Evolutionary conservation across 2,113 vertebrate genomes (phyloP), one percentile per base, ranked within the genome.

Genomic region (Eubucco bourcierii): DNA sequence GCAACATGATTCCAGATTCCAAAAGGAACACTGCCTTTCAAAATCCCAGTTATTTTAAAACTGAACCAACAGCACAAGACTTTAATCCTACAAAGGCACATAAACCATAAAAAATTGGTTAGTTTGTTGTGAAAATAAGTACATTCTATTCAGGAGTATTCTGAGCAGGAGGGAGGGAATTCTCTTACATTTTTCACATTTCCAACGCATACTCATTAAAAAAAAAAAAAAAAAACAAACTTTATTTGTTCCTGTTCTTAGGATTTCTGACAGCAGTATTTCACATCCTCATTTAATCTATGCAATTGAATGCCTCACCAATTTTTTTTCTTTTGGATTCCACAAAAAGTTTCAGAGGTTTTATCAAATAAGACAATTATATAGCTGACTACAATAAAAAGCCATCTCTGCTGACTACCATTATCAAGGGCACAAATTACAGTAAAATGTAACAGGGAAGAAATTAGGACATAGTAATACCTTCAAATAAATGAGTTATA

Each of bases 351-450:
- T 59, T 29, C 58, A 53, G 28, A 76, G 31, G 2, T 44, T 76
- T 58, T 24, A 46, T 15, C 44, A 27, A 68, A 58, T 73, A 28
- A 53, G 29, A 19, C 27, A 80, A 56, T 1, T 44, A 56, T 16
- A 67, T 1, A 74, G 39, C 9, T 84, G 7, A 31, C 37, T 55
- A 65, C 24, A 75, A 61, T 9, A 53, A 60, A 39, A 75, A 75
- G 14, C 18, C 24, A 20, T 33, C 31, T 60, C 60, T 20, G 11
- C 47, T 6, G 20, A 29, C 14, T 20, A n/a, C 23, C 58, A n/a
- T 7, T 59, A 29, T 0, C 4, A 84, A 84, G 25, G 37, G 8
- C 8, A 15, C 0, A 0, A 64, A 84, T 16, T 33, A 58, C 17
- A 72, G 15, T 25, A 58, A 90, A 93, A 65, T 1, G 2, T 5